Base-by-base conservation (phyloP, 2,888 invertebrate genomes). In the Ecdyonurus torrentis region DNA sequence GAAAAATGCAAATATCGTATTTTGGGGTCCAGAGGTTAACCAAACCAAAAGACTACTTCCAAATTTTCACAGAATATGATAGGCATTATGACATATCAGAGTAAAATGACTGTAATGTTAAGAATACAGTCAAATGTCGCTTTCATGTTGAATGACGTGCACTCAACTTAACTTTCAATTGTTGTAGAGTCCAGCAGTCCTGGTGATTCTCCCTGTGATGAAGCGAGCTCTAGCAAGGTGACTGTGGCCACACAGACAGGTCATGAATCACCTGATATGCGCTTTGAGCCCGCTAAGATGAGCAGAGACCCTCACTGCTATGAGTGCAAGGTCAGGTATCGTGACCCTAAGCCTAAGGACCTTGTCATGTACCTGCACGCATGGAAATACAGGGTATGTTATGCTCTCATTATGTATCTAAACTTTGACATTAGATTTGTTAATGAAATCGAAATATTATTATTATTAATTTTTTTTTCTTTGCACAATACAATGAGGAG, bases 321-420 rank as follows among this genome's bases (percentile, higher is more conserved):
- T 74, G 92, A 94, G 76, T 97, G 96, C 76, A 91, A 91, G 76
- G 89, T 91, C 64, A 82, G 89, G 65, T 95, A 91, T 78, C 80
- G 90, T 67, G 96, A 97, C 75, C 96, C 97, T 0, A 84, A 89
- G 66, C 91, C 92, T 0, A 84, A 89, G 68, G 93, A 96, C 75
- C 82, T 97, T 65, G 87, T 95, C 69, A 93, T 97, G 91, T 97
- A 92, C 76, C 82, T 97, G 58, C 97, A 97, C 76, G 96, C 96
- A 25, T 91, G 91, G 89, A 90, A 90, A 71, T 92, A 92, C 75
- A 86, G 85, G 83, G 89, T 89, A 73, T 73, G 37, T 37, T n/a
- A n/a, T n/a, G n/a, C n/a, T n/a, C n/a, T n/a, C n/a, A 60, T n/a
- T 60, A n/a, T n/a, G 3, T 0, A n/a, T 5, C 25, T 59, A 22